Evolutionary conservation across 64 coral and sea anemone genomes (phyloP), one percentile per base, ranked within the genome.

Genomic region (Dendrophyllia cribrosa): DNA sequence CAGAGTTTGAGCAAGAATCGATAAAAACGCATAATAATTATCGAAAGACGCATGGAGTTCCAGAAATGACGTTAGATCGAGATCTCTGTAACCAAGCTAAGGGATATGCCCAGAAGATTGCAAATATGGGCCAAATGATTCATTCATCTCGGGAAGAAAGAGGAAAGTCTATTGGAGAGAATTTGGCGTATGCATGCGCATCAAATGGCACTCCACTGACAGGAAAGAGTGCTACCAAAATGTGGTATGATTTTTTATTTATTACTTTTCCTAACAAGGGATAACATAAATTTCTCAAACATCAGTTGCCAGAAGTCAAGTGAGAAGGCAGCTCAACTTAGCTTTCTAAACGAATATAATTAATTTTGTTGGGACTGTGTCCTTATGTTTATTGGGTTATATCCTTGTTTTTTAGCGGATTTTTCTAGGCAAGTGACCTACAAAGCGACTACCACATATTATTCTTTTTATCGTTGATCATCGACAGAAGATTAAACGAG

Each of bases 91-190:
- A 93, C 56, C 78, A 93, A 69, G 95, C 95, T 51, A 93, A 83
- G 44, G 86, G 61, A 12, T 96, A 96, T 34, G 95, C 95, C 44
- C 71, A 96, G 63, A 93, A 86, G 73, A 89, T 96, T 21, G 95
- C 95, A 44, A 83, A 58, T 14, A 49, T 69, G 67, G 95, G 95
- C 6, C 19, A 65, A 3, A 58, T 96, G 25, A 4, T 59, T 3
- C 95, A 96, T 66, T 93, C 95, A 19, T 72, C 70, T 49, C 58
- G 14, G 2, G 61, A 24, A 10, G 91, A 90, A 67, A 87, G 95
- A 7, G 91, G 81, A 51, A 12, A 89, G 4, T 77, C 26, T 22
- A 77, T 89, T 2, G 95, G 95, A 2, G 95, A 96, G 47, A 96
- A 96, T 63, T 82, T 96, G 43, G 95, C 95, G 7, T 89, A 93